Conservation (phyloP, 2,113 vertebrate species). For the Chloropsis hardwickii region DNA sequence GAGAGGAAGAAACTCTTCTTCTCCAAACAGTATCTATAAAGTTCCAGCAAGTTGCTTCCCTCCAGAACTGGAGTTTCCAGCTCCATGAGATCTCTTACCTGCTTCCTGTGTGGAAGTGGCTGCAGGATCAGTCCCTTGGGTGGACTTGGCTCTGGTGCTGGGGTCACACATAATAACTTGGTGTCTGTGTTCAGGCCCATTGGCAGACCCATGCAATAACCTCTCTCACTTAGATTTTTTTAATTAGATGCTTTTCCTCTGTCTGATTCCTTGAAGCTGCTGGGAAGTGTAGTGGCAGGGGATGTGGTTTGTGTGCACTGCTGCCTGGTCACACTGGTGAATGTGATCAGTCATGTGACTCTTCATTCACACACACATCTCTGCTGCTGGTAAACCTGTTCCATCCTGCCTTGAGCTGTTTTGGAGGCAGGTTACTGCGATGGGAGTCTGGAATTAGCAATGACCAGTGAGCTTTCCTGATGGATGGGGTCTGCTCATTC, state of each 20-base stretch:
- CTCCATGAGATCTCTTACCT: constrained; percentile 1
- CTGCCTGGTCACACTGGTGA: neutral
- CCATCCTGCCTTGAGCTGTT: neutral
- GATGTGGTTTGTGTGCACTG: neutral
- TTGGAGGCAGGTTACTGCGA: neutral
- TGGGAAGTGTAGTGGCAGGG: neutral
- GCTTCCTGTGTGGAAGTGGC: neutral
- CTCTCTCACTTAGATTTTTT: neutral
- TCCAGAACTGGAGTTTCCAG: neutral
- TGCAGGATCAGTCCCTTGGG: neutral
- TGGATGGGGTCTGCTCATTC: neutral
- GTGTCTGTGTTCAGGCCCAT: neutral
- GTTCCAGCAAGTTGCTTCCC: neutral
- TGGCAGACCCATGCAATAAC: neutral
- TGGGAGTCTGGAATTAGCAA: neutral
- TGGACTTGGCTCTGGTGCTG: neutral
- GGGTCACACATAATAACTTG: neutral
- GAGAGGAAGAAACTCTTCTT: constrained; percentile 45
- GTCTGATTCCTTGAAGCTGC: neutral
- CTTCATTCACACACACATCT: neutral
- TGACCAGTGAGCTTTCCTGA: neutral
- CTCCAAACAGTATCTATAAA: neutral
- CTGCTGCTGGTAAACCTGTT: neutral
- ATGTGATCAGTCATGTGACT: neutral
- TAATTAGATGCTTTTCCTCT: neutral